Percentiles rank a stretch among this genome's conserved stretches.
Evolutionary conservation across 2,888 invertebrate genomes (phyloP).

Genomic region (Amblyteles armatorius): DNA sequence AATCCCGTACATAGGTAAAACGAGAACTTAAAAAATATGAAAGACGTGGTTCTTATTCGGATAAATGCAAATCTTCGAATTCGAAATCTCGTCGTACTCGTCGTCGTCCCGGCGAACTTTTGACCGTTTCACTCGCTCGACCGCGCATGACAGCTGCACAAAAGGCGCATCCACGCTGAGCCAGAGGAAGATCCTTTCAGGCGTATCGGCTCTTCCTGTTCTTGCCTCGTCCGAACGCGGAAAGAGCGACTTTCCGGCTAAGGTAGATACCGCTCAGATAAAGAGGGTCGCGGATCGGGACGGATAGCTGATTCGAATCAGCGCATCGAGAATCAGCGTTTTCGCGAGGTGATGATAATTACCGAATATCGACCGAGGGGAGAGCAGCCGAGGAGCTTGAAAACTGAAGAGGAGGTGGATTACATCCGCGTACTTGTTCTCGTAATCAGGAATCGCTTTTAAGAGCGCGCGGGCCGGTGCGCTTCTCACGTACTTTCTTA

Average conservation of each 20-base stretch:
- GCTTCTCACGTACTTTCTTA: constrained; percentile 33
- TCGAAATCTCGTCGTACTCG: neutral
- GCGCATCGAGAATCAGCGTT: constrained; percentile 59
- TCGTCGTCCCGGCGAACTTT: neutral
- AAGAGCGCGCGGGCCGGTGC: constrained; percentile 47
- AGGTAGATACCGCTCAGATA: neutral
- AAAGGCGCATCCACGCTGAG: neutral
- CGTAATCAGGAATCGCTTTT: constrained; percentile 66
- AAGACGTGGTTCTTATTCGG: neutral
- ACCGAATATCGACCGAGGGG: constrained; percentile 40
- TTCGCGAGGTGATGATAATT: constrained; percentile 64
- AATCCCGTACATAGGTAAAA: neutral
- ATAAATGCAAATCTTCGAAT: neutral
- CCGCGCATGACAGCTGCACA: neutral
- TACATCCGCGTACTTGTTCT: constrained; percentile 53
- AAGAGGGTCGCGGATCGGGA: neutral
- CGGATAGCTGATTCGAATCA: neutral
- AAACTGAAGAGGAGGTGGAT: constrained; percentile 5
- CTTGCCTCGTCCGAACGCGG: neutral
- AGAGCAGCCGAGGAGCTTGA: constrained; percentile 34
- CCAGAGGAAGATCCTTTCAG: neutral
- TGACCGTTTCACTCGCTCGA: neutral
- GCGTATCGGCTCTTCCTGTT: neutral
- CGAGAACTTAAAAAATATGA: neutral
- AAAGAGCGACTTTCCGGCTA: neutral